Evolutionary conservation across 23 tunicate genomes (phyloP).

Genomic region (Oikopleura vanhoeffeni): DNA sequence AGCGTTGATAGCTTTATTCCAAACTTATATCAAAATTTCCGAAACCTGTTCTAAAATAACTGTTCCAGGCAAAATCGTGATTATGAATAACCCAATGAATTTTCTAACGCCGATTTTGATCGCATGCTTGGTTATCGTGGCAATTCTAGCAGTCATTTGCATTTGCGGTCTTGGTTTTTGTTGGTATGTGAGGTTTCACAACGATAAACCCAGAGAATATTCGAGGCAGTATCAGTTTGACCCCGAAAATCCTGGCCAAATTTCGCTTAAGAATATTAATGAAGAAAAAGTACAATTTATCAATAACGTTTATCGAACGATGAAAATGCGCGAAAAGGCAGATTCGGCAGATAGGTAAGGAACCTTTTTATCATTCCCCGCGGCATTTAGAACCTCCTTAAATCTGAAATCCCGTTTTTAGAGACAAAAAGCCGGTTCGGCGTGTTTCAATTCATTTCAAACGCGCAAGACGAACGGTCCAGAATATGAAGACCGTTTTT

Average conservation of each 20-base stretch:
- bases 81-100: background rate
- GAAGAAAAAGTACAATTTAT: background rate
- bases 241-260: background rate
- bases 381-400: too few relatives aligned
- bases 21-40: too few relatives aligned
- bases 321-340: background rate
- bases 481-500: too few relatives aligned
- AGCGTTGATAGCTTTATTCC: too few relatives aligned
- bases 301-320: background rate
- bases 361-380: too few relatives aligned
- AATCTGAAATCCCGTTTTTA: too few relatives aligned
- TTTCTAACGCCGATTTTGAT: background rate
- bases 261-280: background rate
- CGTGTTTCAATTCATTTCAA: too few relatives aligned
- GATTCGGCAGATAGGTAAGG: conserved; percentile 7
- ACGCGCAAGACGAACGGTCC: too few relatives aligned
- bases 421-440: too few relatives aligned
- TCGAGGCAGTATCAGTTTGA: background rate
- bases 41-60: too few relatives aligned
- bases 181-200: background rate
- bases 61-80: too few relatives aligned
- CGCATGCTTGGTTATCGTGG: background rate
- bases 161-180: background rate
- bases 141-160: background rate
- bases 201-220: background rate